Base-by-base conservation (phyloP, 2,888 invertebrate genomes). In the Diploptera punctata region DNA sequence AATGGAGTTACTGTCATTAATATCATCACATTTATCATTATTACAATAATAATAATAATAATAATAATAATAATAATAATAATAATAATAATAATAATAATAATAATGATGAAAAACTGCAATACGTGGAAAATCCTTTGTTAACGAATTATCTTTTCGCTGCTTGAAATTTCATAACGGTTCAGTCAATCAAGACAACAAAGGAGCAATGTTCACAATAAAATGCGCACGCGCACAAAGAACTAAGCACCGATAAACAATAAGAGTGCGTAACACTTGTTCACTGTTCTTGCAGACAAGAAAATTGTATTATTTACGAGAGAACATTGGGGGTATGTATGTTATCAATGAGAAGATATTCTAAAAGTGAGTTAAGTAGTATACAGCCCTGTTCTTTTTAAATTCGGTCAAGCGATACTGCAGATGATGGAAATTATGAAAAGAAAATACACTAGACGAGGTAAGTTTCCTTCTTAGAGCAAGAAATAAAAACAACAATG, bases 341-440 rank as follows among this genome's bases (percentile, higher is more conserved):
- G n/a, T n/a, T n/a, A n/a, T n/a, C n/a, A n/a, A n/a, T n/a, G n/a
- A n/a, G n/a, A n/a, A n/a, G n/a, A n/a, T n/a, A n/a, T n/a, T n/a
- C 1, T 13, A 52, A 1, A 5, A 38, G 38, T 5, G 38, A 5
- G 5, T 38, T 5, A 38, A 38, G 7, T 38, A 13, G 38, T 5
- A 5, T 47, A 29, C 44, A 9, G 18, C n/a, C 33, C 43, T 68
- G 68, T 54, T 68, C 68, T 68, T 68, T 52, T 65, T 65, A 65
- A 65, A 65, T 26, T 26, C 65, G 65, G 65, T 65, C 65, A 65
- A 65, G 65, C 65, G 65, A 65, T 65, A 18, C 26, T 29, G 65
- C 65, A 47, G 65, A 65, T 65, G 65, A 65, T 47, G 65, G 47
- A 65, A 65, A 65, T 65, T 65, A 65, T 65, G 65, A 65, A 29